phyloP scores from a whole-genome alignment of 2,888 invertebrate species.

The Halictus quadricinctus region DNA sequence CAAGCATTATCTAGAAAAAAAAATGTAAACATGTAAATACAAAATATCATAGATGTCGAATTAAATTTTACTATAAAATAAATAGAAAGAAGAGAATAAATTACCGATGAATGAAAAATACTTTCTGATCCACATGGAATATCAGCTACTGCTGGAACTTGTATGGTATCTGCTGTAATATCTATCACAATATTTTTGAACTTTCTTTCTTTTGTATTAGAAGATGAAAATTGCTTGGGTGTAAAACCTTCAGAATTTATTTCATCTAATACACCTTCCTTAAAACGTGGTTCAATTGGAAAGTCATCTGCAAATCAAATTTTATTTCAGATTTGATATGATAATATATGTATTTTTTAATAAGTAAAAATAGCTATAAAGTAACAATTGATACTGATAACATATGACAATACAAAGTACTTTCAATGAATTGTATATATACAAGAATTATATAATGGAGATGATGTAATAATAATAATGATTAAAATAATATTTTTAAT shows the following conservation, averaged over 20 bases:
- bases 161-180: constrained; percentile 88
- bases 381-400: not conserved
- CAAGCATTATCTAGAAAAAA: constrained; percentile 86
- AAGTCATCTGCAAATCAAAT: constrained; percentile 74
- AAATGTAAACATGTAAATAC: constrained; percentile 42
- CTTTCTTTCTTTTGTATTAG: constrained; percentile 85
- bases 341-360: not conserved
- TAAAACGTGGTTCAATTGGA: constrained; percentile 76
- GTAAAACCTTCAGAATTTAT: constrained; percentile 88
- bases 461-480: not conserved
- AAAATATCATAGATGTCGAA: not conserved
- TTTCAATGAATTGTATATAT: not conserved
- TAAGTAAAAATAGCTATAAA: not conserved
- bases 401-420: not conserved
- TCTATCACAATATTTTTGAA: constrained; percentile 89
- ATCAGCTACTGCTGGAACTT: constrained; percentile 84
- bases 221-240: constrained; percentile 84
- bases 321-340: not conserved
- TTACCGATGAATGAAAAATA: constrained; percentile 80
- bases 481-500: not conserved
- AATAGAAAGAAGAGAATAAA: constrained; percentile 20
- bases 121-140: constrained; percentile 71
- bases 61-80: not conserved
- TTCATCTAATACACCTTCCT: constrained; percentile 85
- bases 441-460: not conserved